Base-by-base conservation (phyloP, 2,113 vertebrate species). In the Micronycteris hirsuta region DNA sequence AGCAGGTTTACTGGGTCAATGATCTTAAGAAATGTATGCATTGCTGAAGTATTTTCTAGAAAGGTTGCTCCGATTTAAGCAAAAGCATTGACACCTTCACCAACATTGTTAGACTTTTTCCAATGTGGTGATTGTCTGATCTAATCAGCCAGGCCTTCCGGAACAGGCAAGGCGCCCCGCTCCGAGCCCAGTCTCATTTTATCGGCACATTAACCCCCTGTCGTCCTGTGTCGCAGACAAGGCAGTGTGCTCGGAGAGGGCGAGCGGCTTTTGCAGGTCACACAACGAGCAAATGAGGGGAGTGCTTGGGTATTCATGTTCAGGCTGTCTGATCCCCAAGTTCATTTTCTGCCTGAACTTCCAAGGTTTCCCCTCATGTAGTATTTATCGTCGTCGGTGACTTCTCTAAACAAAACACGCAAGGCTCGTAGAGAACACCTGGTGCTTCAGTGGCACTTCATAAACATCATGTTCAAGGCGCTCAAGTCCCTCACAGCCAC, bases 41-140 rank as follows among this genome's bases (percentile, higher is more conserved):
- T 65, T 71, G 49, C 56, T 71, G n/a, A 89, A 38, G 76, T 56
- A 19, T 31, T 96, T 84, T 63, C 19, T 17, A 63, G 58, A 74
- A 91, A 81, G 11, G 36, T 16, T 61, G 31, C 52, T 92, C 63
- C 5, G 2, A 0, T 83, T n/a, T 56, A 56, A 93, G 15, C 52
- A 68, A 33, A 61, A 52, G 24, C 28, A 45, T 14, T n/a, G 49
- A 38, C 7, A 26, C 85, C 49, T 83, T 65, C n/a, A 67, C 19
- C 43, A 71, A 33, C 22, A 6, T 16, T 45, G 65, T 38, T 38
- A 67, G 65, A 26, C 54, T 16, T 36, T 47, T 73, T 81, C 68
- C 41, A 16, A 0, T 71, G 14, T 16, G 20, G n/a, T 71, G 38
- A 12, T n/a, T 28, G 19, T 70, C 13, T 52, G 14, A 4, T 47